These are phyloP conservation scores for Troides oblongomaculatus DNA, from an alignment of 2,888 invertebrate species.

Conservation along the genomic window DNA sequence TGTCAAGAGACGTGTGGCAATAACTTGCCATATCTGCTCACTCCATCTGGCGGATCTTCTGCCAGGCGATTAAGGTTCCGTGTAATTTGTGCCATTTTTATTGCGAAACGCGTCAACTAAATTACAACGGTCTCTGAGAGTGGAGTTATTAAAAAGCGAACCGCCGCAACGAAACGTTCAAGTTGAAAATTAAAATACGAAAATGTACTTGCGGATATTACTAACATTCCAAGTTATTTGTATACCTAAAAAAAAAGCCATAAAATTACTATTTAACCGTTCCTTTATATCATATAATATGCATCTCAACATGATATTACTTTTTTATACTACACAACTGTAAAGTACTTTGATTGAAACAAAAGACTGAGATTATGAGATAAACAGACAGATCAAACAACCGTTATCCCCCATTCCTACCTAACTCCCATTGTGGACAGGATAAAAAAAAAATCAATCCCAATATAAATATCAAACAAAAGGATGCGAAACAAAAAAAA, in stretches of 20 bases:
- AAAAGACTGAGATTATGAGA: neutral
- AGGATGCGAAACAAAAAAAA: slow-evolving; percentile 32
- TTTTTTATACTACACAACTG: no score
- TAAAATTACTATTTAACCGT: no score
- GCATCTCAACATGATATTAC: no score
- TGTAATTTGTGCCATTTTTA: slow-evolving; percentile 23
- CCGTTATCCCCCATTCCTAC: slow-evolving; percentile 11
- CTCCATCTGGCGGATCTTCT: slow-evolving; percentile 19
- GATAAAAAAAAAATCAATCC: slow-evolving; percentile 20
- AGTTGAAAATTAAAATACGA: no score
- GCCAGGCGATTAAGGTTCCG: slow-evolving; percentile 15
- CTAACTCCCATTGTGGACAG: slow-evolving; percentile 11
- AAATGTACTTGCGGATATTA: no score
- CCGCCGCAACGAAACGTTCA: no score
- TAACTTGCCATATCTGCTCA: slow-evolving; percentile 25
- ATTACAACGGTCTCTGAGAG: neutral
- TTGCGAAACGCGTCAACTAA: slow-evolving; percentile 8
- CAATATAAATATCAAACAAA: slow-evolving; percentile 25
- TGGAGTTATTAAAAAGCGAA: no score
- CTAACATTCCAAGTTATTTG: no score
- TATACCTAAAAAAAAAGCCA: no score
- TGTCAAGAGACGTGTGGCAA: slow-evolving; percentile 19
- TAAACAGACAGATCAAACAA: slow-evolving; percentile 16
- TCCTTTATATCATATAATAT: no score
- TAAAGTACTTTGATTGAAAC: no score